Evolutionary conservation across 2,113 vertebrate genomes (phyloP), one percentile per base, ranked within the genome.

Genomic region (Microcebus griseorufus): DNA sequence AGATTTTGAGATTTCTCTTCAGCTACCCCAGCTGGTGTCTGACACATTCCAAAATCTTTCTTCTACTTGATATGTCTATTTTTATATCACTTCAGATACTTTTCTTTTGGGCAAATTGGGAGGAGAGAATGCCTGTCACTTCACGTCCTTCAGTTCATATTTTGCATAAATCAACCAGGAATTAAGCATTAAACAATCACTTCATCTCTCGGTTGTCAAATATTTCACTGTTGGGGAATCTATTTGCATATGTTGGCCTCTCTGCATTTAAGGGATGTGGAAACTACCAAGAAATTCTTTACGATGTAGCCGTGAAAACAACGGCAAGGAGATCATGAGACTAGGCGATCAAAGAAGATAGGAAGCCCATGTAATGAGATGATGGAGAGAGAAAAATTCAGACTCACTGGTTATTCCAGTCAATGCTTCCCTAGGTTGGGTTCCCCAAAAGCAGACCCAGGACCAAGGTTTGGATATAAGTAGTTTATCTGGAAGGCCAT

Each of bases 131-230:
- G 96, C 97, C 96, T 92, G 70, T 89, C 55, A 51, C 93, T 97
- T 79, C 25, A 25, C 0, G 9, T 76, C 92, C 81, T 94, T 95
- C 78, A 20, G 69, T 93, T 91, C 70, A 32, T 32, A 90, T 45
- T 97, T 97, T 93, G 88, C 88, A 87, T 93, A 94, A 64, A 94
- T 95, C 97, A 85, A 73, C 75, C 1, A 16, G 80, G 87, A 97
- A 95, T 97, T 97, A 95, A 85, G 87, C 95, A 93, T 97, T 90
- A 97, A 96, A 96, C 65, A 96, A 93, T 97, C 95, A 73, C 84
- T 80, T 81, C 76, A 10, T 90, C 90, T 95, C 69, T 79, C 23
- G 32, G 94, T 92, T 97, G 98, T 97, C 94, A 98, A 96, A 94
- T 89, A 87, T 89, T 97, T 95, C 83, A 25, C 70, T 48, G 53